Base-by-base conservation (phyloP, 2,113 vertebrate genomes). In the Vombatus ursinus region DNA sequence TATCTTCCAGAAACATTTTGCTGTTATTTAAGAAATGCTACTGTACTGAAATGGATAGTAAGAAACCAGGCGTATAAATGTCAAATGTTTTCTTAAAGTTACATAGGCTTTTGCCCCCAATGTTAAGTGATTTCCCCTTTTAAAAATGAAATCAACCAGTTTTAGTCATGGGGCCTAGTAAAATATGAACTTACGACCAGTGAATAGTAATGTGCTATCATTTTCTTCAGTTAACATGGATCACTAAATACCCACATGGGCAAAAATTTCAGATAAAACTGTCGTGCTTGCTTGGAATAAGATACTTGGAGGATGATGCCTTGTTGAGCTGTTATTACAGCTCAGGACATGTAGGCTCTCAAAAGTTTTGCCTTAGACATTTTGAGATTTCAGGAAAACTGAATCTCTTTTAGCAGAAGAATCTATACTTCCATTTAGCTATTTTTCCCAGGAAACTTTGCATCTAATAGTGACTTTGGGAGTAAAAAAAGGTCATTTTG, bases 301-400 rank as follows among this genome's bases (percentile, higher is more conserved):
- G 50, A 53, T 5, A 52, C 77, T 95, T 95, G 93, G 25, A 96
- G 91, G 53, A 68, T 92, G 94, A 93, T 92, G 10, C 0, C 92
- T 52, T 92, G 1, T 44, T 90, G 50, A 8, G 51, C 91, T 93
- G 22, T 44, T 94, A 91, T 96, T 84, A 44, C 37, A 89, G 84
- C 48, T 61, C 24, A 91, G 95, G 94, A 25, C 14, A 53, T 50
- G 6, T 57, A 52, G n/a, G 52, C 25, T 26, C 91, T 19, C 51
- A 94, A 53, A 89, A 90, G n/a, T 0, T 93, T 92, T 93, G 44
- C 8, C 44, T 94, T 84, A 57, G 2, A 68, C 96, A 47, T 93
- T 84, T 92, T 95, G 93, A 90, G 52, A 95, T 12, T 95, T 95
- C 94, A 61, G 97, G 96, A 94, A 97, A 77, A 53, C 92, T 92